Conservation (phyloP, 2,797 vertebrate genomes). For the Hydrophis major region DNA sequence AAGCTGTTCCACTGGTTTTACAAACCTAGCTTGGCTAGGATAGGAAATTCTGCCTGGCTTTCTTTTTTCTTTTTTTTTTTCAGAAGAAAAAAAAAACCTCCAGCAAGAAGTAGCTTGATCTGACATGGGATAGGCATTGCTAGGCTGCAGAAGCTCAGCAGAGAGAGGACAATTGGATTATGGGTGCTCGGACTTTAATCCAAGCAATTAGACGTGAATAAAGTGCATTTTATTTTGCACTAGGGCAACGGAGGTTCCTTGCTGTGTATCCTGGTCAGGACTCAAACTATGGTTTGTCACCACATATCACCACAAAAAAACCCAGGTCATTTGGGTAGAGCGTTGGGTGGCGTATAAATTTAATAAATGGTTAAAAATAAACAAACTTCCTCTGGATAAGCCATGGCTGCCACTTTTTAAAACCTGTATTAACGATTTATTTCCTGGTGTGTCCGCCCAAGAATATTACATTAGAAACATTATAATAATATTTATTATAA, state of each 20-base stretch:
- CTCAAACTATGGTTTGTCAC: neutral
- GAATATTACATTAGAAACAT: too few relatives aligned
- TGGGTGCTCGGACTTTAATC: neutral
- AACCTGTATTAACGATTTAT: neutral
- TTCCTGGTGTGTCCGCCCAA: neutral
- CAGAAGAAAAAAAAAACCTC: neutral
- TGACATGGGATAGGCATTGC: too few relatives aligned
- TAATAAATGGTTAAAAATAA: neutral
- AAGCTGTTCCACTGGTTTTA: too few relatives aligned
- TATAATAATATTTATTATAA: too few relatives aligned
- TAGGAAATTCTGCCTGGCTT: too few relatives aligned
- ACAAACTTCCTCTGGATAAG: too few relatives aligned
- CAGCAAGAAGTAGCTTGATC: neutral
- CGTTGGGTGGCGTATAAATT: neutral
- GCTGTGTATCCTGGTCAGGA: neutral
- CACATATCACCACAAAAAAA: too few relatives aligned
- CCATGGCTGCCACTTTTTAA: too few relatives aligned
- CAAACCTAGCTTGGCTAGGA: too few relatives aligned
- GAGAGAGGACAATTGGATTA: rapidly evolving
- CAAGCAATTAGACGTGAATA: neutral
- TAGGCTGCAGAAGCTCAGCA: neutral
- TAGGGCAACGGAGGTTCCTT: neutral
- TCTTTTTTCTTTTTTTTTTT: too few relatives aligned
- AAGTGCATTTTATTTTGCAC: neutral
- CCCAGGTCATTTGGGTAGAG: neutral